Percentiles rank a stretch among this genome's conserved stretches.
phyloP scores from a whole-genome alignment of 2,888 invertebrate genomes.

The Agrenia bidenticulata region DNA sequence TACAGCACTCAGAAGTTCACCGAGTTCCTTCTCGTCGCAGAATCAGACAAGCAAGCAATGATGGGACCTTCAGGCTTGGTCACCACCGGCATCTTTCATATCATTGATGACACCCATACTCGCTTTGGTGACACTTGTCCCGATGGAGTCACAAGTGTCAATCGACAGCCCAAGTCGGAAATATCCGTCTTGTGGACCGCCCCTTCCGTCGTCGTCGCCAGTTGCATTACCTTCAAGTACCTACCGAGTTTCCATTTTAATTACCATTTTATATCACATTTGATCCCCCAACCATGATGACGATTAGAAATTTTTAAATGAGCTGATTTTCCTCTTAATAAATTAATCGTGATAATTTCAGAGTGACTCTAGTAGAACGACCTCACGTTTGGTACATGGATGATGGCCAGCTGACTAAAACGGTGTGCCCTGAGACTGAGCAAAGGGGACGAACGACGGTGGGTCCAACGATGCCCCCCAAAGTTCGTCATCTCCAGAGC shows the following conservation, averaged over 20 bases:
- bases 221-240: constrained; percentile 60
- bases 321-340: too few species aligned
- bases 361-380: constrained; percentile 72
- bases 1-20: constrained; percentile 63
- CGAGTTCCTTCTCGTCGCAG: constrained; percentile 74
- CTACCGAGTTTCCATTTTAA: too few species aligned
- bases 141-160: constrained; percentile 80
- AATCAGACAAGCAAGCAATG: constrained; percentile 59
- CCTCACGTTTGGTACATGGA: constrained; percentile 80
- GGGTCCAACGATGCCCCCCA: constrained; percentile 54
- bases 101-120: constrained; percentile 72
- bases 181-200: constrained; percentile 84
- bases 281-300: too few species aligned
- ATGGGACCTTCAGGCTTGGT: constrained; percentile 61
- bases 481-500: background rate
- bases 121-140: constrained; percentile 80
- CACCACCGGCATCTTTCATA: constrained; percentile 58
- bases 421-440: constrained; percentile 63
- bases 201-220: constrained; percentile 61
- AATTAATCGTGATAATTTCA: too few species aligned
- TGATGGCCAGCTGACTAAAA: constrained; percentile 71
- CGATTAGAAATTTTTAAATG: too few species aligned
- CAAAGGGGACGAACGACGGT: constrained; percentile 47
- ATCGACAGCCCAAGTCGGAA: constrained; percentile 73
- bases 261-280: too few species aligned